Evolutionary conservation across 2,797 vertebrate genomes (phyloP), one percentile per base, ranked within the genome.

Genomic region (Pitangus sulphuratus): DNA sequence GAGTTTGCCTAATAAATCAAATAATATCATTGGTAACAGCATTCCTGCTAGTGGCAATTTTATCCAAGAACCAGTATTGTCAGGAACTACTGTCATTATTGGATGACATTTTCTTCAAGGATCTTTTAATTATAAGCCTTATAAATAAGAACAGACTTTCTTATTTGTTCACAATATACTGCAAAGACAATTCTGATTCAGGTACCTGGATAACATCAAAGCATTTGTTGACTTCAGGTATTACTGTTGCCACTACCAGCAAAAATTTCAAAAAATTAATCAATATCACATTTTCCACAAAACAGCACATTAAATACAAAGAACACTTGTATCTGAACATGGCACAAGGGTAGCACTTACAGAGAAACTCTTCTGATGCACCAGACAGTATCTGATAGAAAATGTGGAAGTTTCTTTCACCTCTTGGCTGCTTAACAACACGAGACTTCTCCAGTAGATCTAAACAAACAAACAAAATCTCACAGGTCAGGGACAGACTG

Each of bases 381-480:
- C 99, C 99, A 26, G 99, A 99, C 91, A 99, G 93, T 76, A 99
- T 98, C 97, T 99, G 99, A 97, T 99, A 99, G 97, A 99, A 99
- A 97, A 99, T 84, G 84, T 99, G 99, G 97, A 99, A 99, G 97
- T 99, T 99, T 97, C 99, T 99, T 98, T 99, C 99, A 56, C 99
- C 99, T 96, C 99, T 98, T 15, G 99, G 99, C 97, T 99, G 99
- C 89, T 99, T 99, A 50, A 99, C 99, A 88, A 99, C 99, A 61
- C 99, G 99, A 25, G 99, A 99, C 96, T 99, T 99, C 98, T 99
- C 99, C 76, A 99, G 97, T 35, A 99, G 98, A 98, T 99, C 99
- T 99, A 93, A 95, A 93, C 28, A 95, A 88, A 76, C 19, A 85
- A 70, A 89, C 14, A 93, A 76, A 95, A 30, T 56, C 12, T 58